Percentiles rank a stretch among this genome's conserved stretches.
Evolutionary conservation across 2,113 vertebrate species (phyloP).

Genomic region (Prunella fulvescens): DNA sequence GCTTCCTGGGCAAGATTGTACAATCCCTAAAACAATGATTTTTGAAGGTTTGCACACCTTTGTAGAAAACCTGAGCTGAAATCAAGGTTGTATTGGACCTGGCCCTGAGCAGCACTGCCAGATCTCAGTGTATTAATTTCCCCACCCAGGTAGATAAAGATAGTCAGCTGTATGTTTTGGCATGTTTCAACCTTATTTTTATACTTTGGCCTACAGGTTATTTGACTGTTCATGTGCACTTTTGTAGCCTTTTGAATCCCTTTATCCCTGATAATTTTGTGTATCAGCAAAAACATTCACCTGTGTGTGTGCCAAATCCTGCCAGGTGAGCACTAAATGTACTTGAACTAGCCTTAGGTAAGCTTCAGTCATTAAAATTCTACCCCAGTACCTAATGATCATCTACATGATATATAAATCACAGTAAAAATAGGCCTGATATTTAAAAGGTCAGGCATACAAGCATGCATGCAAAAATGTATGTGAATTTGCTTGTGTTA

Average conservation of each 20-base stretch:
- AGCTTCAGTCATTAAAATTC: background rate
- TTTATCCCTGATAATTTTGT: background rate
- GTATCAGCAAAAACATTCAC: background rate
- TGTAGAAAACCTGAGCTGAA: background rate
- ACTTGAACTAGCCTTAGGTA: background rate
- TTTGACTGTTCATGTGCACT: background rate
- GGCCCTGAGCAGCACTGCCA: background rate
- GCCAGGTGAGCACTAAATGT: background rate
- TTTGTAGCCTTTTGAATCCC: background rate
- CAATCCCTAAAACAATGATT: background rate
- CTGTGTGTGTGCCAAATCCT: background rate
- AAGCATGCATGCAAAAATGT: background rate
- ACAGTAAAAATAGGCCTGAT: background rate
- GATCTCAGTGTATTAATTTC: background rate
- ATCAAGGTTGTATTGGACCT: background rate
- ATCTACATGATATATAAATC: background rate
- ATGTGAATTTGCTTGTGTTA: background rate
- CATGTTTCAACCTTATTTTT: background rate
- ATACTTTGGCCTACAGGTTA: background rate
- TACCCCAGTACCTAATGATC: background rate
- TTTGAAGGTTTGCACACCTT: background rate
- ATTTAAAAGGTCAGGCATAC: slow-evolving; percentile 30
- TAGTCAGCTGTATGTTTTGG: background rate
- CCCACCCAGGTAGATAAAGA: background rate
- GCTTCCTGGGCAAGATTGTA: background rate